Conservation (phyloP, 2,797 vertebrate genomes). For the Triplophysa yarkandensis region DNA sequence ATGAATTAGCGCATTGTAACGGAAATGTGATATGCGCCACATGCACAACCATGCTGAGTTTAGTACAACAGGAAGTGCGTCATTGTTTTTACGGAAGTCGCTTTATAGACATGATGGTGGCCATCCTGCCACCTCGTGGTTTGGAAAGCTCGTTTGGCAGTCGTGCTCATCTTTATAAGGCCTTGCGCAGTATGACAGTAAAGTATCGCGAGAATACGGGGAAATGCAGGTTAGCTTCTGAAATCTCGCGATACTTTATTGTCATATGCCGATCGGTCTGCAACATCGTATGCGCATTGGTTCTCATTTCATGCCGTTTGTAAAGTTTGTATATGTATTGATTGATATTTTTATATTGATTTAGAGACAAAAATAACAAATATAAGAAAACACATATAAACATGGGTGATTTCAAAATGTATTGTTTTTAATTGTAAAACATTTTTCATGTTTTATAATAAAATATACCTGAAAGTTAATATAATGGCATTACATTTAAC, state of each 20-base stretch:
- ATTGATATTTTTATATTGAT: no score
- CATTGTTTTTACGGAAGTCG: slow-evolving; percentile 20
- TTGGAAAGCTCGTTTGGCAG: not conserved
- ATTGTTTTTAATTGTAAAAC: no score
- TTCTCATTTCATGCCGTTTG: not conserved
- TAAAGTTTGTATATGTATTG: no score
- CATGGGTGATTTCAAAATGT: no score
- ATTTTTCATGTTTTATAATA: no score
- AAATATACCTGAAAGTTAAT: not conserved
- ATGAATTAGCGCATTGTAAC: not conserved
- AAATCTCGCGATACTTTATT: not conserved
- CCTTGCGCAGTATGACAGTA: not conserved
- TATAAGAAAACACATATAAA: no score
- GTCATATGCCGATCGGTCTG: not conserved
- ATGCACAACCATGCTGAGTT: slow-evolving; percentile 26
- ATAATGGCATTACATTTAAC: not conserved
- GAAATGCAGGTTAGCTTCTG: not conserved
- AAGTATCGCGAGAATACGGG: not conserved
- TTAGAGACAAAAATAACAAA: not conserved
- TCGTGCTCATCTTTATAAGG: not conserved
- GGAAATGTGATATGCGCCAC: not conserved
- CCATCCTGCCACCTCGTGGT: not conserved
- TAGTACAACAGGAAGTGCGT: slow-evolving; percentile 10
- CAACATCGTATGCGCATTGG: not conserved
- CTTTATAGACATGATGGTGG: not conserved